Evolutionary conservation across 2,113 vertebrate genomes (phyloP).

Genomic region (Petroica traversi): DNA sequence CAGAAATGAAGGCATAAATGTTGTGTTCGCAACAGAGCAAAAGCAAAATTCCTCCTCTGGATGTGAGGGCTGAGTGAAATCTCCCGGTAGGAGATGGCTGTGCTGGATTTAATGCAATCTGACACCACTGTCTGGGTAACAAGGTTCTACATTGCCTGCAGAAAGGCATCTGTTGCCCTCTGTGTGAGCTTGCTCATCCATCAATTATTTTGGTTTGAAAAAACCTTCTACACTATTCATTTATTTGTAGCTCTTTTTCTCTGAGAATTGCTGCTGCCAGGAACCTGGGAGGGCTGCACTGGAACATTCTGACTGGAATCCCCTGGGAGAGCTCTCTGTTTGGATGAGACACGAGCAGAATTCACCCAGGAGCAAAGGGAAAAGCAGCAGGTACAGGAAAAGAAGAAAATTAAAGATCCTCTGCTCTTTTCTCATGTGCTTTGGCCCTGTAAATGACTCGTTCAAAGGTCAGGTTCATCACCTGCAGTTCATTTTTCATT

Average conservation of each 20-base stretch:
- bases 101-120: conserved; percentile 39
- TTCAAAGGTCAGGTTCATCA: neutral
- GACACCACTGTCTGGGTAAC: conserved; percentile 49
- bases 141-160: conserved; percentile 45
- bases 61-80: neutral
- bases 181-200: conserved; percentile 29
- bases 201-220: conserved; percentile 16
- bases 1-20: neutral
- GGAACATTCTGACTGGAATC: neutral
- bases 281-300: neutral
- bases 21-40: neutral
- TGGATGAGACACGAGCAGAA: neutral
- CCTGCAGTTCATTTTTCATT: neutral
- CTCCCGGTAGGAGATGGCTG: conserved; percentile 5
- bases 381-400: neutral
- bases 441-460: neutral
- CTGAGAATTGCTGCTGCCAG: neutral
- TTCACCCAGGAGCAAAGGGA: neutral
- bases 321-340: neutral
- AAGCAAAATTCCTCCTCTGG: neutral
- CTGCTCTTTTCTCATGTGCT: neutral
- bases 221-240: neutral
- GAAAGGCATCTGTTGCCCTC: conserved; percentile 32
- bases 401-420: neutral
- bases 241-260: neutral